A percentile compares a stretch with the other conserved stretches of the same genome.
Evolutionary conservation across 2,888 invertebrate species (phyloP).

Genomic region (Encarsia formosa): DNA sequence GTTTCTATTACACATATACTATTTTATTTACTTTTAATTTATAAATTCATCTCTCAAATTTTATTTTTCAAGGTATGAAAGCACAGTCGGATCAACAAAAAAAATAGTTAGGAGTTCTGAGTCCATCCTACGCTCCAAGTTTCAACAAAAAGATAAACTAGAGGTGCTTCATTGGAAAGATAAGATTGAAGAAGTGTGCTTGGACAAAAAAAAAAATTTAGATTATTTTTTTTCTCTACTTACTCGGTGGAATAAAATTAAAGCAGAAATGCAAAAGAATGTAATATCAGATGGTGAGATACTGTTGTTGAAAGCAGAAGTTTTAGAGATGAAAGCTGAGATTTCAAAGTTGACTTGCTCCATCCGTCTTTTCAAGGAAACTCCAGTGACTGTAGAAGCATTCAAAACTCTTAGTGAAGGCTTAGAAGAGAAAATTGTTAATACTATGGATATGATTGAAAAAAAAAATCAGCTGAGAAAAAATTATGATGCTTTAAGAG

Average conservation of each 20-base stretch:
- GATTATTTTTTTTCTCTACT: constrained; percentile 40
- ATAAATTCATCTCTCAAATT: constrained; percentile 2
- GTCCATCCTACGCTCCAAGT: constrained; percentile 30
- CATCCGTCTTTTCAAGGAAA: constrained; percentile 51
- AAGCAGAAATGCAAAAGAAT: constrained; percentile 41
- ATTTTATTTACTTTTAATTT: constrained; percentile 25
- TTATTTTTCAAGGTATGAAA: constrained; percentile 37
- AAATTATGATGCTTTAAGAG: constrained; percentile 47
- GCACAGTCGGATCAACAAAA: constrained; percentile 35
- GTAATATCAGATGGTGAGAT: constrained; percentile 43
- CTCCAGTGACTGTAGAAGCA: constrained; percentile 47
- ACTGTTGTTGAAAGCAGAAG: constrained; percentile 37
- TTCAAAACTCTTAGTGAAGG: constrained; percentile 46
- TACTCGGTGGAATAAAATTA: constrained; percentile 44
- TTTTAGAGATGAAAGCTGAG: constrained; percentile 44
- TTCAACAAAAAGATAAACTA: constrained; percentile 34
- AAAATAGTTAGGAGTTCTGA: constrained; percentile 37
- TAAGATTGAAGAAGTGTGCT: constrained; percentile 45
- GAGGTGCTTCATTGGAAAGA: constrained; percentile 42
- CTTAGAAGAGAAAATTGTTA: constrained; percentile 46
- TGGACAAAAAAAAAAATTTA: constrained; percentile 44
- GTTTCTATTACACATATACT: constrained; percentile 2
- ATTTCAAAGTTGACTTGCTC: constrained; percentile 45
- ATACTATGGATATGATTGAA: constrained; percentile 44
- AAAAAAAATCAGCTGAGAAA: constrained; percentile 45